Percentiles rank a stretch among this genome's conserved stretches.
Conservation (phyloP, 2,797 vertebrate genomes). For the Hippopotamyrus pictus region DNA sequence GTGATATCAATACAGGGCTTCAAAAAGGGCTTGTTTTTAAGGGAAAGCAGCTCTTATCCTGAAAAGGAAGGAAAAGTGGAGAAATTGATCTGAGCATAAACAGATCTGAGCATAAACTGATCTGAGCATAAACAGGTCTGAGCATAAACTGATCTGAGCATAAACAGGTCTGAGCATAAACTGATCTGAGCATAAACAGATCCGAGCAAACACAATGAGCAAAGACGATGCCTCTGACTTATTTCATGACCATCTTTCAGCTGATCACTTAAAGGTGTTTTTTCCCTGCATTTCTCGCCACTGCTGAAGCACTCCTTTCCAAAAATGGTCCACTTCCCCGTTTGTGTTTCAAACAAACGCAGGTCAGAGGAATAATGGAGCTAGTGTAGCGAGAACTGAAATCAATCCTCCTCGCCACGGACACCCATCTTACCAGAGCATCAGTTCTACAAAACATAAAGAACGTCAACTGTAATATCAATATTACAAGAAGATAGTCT, state of each 20-base stretch:
- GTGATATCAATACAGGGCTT: not conserved
- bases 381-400: not conserved
- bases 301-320: not conserved
- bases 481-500: conserved; percentile 12
- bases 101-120: not conserved
- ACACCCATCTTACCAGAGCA: not conserved
- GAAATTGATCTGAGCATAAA: not conserved
- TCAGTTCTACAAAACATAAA: not conserved
- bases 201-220: not conserved
- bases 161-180: not conserved
- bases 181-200: not conserved
- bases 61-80: not conserved
- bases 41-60: not conserved
- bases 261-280: not conserved
- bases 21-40: not conserved
- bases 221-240: not conserved
- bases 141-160: not conserved
- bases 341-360: not conserved
- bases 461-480: not conserved
- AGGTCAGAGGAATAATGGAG: not conserved
- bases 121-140: not conserved
- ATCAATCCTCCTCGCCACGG: not conserved
- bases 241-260: not conserved
- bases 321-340: not conserved
- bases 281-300: not conserved